These are phyloP conservation scores for Doryteuthis pealeii DNA, from an alignment of 1,140 invertebrate species.

Conservation along the genomic window DNA sequence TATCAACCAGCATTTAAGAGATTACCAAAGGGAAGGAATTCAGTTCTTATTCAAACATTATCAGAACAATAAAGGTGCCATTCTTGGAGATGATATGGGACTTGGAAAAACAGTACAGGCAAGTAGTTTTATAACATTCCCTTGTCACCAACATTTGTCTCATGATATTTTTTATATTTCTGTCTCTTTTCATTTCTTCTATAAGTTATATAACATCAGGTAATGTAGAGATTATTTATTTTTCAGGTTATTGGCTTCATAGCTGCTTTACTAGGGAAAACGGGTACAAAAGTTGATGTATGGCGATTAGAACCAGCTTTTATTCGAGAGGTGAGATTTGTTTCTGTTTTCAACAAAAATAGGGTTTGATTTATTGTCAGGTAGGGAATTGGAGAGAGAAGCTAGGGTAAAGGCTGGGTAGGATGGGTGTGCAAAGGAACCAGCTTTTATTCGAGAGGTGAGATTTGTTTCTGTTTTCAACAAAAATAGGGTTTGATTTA, in stretches of 20 bases:
- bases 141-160: no score
- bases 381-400: no score
- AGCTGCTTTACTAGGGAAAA: constrained; percentile 50
- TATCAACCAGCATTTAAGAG: constrained; percentile 54
- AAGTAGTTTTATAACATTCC: neutral
- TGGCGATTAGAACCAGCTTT: constrained; percentile 47
- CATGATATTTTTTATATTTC: no score
- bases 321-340: constrained; percentile 46
- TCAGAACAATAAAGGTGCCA: constrained; percentile 38
- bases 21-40: constrained; percentile 56
- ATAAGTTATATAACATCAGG: no score
- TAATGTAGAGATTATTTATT: neutral
- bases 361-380: no score
- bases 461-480: neutral
- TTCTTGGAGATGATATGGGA: constrained; percentile 58
- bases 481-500: no score
- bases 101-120: constrained; percentile 59
- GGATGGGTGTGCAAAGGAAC: no score
- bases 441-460: constrained; percentile 54
- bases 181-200: no score
- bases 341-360: no score
- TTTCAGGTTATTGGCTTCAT: constrained; percentile 55
- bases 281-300: constrained; percentile 47
- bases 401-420: no score
- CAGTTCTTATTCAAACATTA: constrained; percentile 54